Evolutionary conservation across 2,113 vertebrate genomes (phyloP), one percentile per base, ranked within the genome.

Genomic region (Holacanthus passer): DNA sequence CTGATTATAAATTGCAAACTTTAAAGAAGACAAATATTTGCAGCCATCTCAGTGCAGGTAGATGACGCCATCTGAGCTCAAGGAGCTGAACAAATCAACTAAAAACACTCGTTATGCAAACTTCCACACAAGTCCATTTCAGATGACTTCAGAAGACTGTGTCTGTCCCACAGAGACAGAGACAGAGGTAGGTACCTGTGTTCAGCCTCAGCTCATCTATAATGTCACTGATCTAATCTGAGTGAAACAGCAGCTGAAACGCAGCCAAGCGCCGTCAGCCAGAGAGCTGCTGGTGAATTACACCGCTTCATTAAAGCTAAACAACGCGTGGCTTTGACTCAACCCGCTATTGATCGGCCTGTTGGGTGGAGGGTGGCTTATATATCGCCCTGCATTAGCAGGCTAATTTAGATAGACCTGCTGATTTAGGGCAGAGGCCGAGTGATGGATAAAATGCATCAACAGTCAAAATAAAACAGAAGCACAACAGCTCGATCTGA

Each of bases 251-350:
- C 7, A 7, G n/a, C 32, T 83, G 87, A 45, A 71, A 27, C 11
- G 16, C 59, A 56, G 87, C 89, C 89, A 91, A 55, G 17, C 3
- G 1, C 48, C 24, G 75, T 67, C 55, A 11, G 62, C 47, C 2
- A 4, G 29, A 2, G 24, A 55, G 67, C 60, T 31, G 31, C 76
- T 20, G 73, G 7, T 82, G 82, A 83, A 53, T 89, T 56, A 83
- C 20, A 12, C 14, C 3, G 74, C 75, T 79, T 82, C 87, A 89
- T 88, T 86, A 88, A 63, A 68, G 64, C 69, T 17, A 45, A 79
- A 87, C 74, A 77, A 87, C 87, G 86, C 84, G 86, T 0, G 29
- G 39, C 48, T 37, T 27, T 62, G 71, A 82, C 77, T 77, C 66
- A 66, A 67, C 52, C 80, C 19, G 29, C 19, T 14, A 74, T 37